Percentiles rank a stretch among this genome's conserved stretches.
Conservation (phyloP, 30 jellyfish, hydroid and myxozoan species). For the Cassiopea andromeda region DNA sequence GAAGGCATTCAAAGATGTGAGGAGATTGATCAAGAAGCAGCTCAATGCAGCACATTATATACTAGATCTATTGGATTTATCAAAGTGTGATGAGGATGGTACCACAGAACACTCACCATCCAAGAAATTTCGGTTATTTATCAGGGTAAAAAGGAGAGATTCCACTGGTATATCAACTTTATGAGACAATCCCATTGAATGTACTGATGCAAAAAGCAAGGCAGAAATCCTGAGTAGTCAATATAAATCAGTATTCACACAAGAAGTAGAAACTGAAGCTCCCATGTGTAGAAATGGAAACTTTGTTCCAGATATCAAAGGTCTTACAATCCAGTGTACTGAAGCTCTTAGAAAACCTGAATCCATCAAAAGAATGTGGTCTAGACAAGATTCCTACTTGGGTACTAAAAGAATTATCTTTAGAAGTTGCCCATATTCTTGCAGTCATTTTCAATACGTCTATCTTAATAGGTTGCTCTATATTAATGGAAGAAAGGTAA, state of each 20-base stretch:
- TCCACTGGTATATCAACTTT: slow-evolving; percentile 28
- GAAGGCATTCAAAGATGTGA: slow-evolving; percentile 29
- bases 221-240: slow-evolving; percentile 58
- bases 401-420: slow-evolving; percentile 42
- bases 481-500: slow-evolving; percentile 59
- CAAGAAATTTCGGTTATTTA: slow-evolving; percentile 38
- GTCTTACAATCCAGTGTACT: slow-evolving; percentile 41
- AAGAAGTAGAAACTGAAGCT: slow-evolving; percentile 39
- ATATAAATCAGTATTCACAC: slow-evolving; percentile 61
- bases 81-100: slow-evolving; percentile 52
- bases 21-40: slow-evolving; percentile 25
- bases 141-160: slow-evolving; percentile 39
- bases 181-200: slow-evolving; percentile 20
- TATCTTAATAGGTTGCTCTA: slow-evolving; percentile 53
- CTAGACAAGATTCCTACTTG: slow-evolving; percentile 65
- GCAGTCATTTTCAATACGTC: slow-evolving; percentile 42
- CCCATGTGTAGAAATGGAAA: slow-evolving; percentile 24
- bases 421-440: slow-evolving; percentile 48
- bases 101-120: slow-evolving; percentile 32
- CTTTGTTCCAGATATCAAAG: slow-evolving; percentile 31
- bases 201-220: too few relatives aligned
- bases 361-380: slow-evolving; percentile 55
- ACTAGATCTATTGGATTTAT: slow-evolving; percentile 37
- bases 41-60: slow-evolving; percentile 51
- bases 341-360: slow-evolving; percentile 33